Percentiles rank a stretch among this genome's conserved stretches.
Conservation (phyloP, 2,888 invertebrate species). For the Fissipunctia ypsillon region DNA sequence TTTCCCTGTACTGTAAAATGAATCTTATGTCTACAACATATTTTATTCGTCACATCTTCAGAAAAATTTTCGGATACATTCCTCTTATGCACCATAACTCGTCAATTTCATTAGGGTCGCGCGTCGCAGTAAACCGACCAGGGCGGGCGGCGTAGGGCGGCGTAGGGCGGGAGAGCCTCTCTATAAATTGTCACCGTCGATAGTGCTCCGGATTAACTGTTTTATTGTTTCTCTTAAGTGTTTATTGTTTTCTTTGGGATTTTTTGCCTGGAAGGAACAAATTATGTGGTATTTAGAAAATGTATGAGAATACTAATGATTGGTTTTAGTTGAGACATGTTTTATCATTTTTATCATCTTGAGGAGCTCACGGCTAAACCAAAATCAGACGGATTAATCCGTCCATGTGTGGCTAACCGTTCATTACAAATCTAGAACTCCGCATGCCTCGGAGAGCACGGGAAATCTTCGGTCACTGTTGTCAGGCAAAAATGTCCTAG, state of each 20-base stretch:
- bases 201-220: conserved; percentile 71
- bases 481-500: background rate
- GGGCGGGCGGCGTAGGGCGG: conserved; percentile 60
- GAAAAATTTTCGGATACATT: conserved; percentile 32
- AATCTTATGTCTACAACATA: background rate
- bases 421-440: background rate
- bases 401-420: background rate
- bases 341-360: too few species aligned
- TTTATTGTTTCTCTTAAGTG: conserved; percentile 67
- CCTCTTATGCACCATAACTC: conserved; percentile 59
- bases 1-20: background rate
- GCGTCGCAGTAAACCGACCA: conserved; percentile 78
- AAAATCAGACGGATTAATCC: background rate
- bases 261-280: background rate
- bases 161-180: conserved; percentile 64
- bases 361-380: background rate
- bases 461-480: background rate
- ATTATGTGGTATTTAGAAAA: background rate
- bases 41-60: background rate
- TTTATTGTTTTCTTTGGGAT: conserved; percentile 66
- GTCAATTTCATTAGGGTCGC: conserved; percentile 87
- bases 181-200: conserved; percentile 83
- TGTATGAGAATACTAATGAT: background rate
- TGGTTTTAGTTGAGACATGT: background rate
- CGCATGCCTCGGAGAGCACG: background rate